A percentile compares a stretch with the other conserved stretches of the same genome.
Conservation (phyloP, 1,140 invertebrate species). For the Gonioctena quinquepunctata region DNA sequence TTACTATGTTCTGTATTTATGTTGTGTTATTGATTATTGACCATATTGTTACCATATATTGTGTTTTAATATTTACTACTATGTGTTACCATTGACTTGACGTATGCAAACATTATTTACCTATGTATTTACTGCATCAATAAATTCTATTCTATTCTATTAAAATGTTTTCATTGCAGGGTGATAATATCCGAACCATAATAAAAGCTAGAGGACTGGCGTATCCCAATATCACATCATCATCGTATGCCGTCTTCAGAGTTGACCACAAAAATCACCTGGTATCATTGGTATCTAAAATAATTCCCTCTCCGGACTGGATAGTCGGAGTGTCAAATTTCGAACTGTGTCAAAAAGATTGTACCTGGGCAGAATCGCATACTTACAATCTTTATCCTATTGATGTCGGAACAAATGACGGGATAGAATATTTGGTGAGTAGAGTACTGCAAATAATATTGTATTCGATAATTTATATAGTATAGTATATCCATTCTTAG, state of each 20-base stretch:
- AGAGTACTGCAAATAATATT: too few relatives aligned
- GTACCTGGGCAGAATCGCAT: slow-evolving; percentile 86
- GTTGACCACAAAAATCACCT: slow-evolving; percentile 91
- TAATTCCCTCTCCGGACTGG: slow-evolving; percentile 97
- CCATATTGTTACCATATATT: too few relatives aligned
- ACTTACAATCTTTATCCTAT: slow-evolving; percentile 91
- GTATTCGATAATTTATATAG: too few relatives aligned
- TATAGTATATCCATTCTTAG: too few relatives aligned
- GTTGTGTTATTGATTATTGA: too few relatives aligned
- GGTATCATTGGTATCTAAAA: slow-evolving; percentile 91
- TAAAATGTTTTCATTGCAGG: slow-evolving; percentile 68
- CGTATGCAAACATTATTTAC: too few relatives aligned
- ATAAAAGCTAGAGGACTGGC: slow-evolving; percentile 94
- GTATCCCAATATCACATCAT: slow-evolving; percentile 90
- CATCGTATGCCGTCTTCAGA: slow-evolving; percentile 90
- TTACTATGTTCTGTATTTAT: too few relatives aligned
- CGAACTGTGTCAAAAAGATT: slow-evolving; percentile 89
- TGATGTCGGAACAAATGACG: slow-evolving; percentile 95
- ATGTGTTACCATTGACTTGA: too few relatives aligned
- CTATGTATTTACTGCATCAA: too few relatives aligned
- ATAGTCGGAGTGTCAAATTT: slow-evolving; percentile 92
- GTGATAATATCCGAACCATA: slow-evolving; percentile 91
- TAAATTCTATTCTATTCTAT: too few relatives aligned
- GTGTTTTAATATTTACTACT: too few relatives aligned
- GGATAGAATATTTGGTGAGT: slow-evolving; percentile 85